phyloP scores from a whole-genome alignment of 1,140 invertebrate genomes.

The Habropoda laboriosa region DNA sequence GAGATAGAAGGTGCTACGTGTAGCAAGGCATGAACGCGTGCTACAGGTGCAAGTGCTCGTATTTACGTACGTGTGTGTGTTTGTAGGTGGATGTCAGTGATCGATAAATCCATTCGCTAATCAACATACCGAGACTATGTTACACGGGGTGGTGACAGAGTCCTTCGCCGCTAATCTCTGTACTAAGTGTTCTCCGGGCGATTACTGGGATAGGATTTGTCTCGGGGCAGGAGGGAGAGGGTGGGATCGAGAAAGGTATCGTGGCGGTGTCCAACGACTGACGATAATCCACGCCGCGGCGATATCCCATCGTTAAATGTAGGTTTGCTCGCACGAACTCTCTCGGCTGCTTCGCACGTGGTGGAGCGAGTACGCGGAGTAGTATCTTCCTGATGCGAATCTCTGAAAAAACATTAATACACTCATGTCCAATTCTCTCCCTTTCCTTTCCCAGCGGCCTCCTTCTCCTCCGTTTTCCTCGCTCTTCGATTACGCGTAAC shows the following conservation, averaged over 20 bases:
- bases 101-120: conserved; percentile 44
- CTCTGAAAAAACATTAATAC: conserved; percentile 83
- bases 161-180: conserved; percentile 44
- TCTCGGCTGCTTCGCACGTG: conserved; percentile 86
- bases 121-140: conserved; percentile 51
- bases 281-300: conserved; percentile 53
- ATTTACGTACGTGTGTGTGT: neutral
- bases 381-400: conserved; percentile 87
- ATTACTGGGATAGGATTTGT: conserved; percentile 20
- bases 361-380: conserved; percentile 86
- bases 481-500: too few relatives aligned
- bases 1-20: neutral
- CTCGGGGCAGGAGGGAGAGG: neutral
- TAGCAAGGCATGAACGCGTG: conserved; percentile 29
- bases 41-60: conserved; percentile 33
- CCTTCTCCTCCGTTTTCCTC: too few relatives aligned
- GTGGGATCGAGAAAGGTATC: conserved; percentile 24
- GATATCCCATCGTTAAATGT: conserved; percentile 84
- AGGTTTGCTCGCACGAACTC: conserved; percentile 90
- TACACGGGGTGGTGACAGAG: conserved; percentile 39
- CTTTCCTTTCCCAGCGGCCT: neutral
- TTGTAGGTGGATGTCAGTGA: neutral
- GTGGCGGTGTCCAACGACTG: conserved; percentile 51
- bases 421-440: neutral
- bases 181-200: conserved; percentile 40